phyloP scores from a whole-genome alignment of 2,888 invertebrate species.

The Orgyia antiqua region DNA sequence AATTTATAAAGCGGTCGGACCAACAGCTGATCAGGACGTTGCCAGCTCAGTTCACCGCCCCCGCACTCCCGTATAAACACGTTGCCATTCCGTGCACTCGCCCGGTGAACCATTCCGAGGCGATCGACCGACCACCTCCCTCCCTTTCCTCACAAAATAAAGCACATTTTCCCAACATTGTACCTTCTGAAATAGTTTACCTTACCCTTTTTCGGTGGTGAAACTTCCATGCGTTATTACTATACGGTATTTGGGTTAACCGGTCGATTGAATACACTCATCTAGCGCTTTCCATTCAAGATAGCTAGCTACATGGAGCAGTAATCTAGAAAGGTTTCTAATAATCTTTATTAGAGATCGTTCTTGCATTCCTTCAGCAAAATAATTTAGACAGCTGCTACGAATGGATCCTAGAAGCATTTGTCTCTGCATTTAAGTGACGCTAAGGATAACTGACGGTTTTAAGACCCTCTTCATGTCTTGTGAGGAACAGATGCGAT shows the following conservation, averaged over 20 bases:
- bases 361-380: slow-evolving; percentile 9
- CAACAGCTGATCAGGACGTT: slow-evolving; percentile 69
- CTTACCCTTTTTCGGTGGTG: slow-evolving; percentile 32
- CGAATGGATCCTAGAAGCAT: slow-evolving; percentile 1
- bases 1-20: slow-evolving; percentile 55
- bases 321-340: slow-evolving; percentile 19
- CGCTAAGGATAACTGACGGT: slow-evolving; percentile 3
- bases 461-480: slow-evolving; percentile 1
- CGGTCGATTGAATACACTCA: slow-evolving; percentile 28
- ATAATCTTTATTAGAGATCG: slow-evolving; percentile 16
- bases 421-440: slow-evolving; percentile 3
- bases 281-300: slow-evolving; percentile 22
- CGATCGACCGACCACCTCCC: slow-evolving; percentile 64
- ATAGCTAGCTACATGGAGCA: slow-evolving; percentile 3
- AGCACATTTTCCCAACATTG: slow-evolving; percentile 46
- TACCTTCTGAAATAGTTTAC: slow-evolving; percentile 47
- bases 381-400: slow-evolving; percentile 5
- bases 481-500: not conserved
- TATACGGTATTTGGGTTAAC: slow-evolving; percentile 33
- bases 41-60: slow-evolving; percentile 33
- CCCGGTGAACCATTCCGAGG: slow-evolving; percentile 39
- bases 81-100: slow-evolving; percentile 52
- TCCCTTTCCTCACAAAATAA: slow-evolving; percentile 37
- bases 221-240: slow-evolving; percentile 16
- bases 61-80: slow-evolving; percentile 35